Percentiles rank a stretch among this genome's conserved stretches.
phyloP scores from a whole-genome alignment of 2,113 vertebrate species.

The Oxyura jamaicensis region DNA sequence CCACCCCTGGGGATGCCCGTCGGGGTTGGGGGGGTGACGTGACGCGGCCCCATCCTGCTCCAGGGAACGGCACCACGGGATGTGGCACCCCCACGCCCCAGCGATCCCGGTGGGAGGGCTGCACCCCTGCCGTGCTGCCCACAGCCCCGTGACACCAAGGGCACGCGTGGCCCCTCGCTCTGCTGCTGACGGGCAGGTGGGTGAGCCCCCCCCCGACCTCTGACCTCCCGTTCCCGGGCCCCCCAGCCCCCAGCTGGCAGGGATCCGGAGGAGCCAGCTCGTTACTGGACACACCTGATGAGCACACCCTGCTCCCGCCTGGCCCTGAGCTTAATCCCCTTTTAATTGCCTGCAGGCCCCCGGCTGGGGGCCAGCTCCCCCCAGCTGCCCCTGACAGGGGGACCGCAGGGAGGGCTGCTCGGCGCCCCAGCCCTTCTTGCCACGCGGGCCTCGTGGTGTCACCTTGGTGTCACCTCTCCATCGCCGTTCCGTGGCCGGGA shows the following conservation, averaged over 20 bases:
- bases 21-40: too few species aligned
- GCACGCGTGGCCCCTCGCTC: background rate
- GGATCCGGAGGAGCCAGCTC: background rate
- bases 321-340: constrained; percentile 70
- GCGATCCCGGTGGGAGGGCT: background rate
- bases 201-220: constrained; percentile 45
- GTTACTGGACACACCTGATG: background rate
- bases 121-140: background rate
- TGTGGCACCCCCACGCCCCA: background rate
- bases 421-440: background rate
- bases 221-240: constrained; percentile 5
- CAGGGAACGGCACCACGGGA: background rate
- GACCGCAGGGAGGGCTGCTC: too few species aligned
- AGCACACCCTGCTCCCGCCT: background rate
- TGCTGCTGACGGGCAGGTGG: constrained; percentile 54
- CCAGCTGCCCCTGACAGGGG: background rate
- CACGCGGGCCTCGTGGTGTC: too few species aligned
- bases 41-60: background rate
- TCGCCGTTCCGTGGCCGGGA: background rate
- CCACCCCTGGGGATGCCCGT: too few species aligned
- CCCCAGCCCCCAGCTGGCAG: background rate
- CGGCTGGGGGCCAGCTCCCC: too few species aligned
- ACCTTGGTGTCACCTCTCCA: background rate
- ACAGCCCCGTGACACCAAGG: background rate
- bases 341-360: constrained; percentile 63